Conservation (phyloP, 2,113 vertebrate genomes). For the Hemicordylus capensis region DNA sequence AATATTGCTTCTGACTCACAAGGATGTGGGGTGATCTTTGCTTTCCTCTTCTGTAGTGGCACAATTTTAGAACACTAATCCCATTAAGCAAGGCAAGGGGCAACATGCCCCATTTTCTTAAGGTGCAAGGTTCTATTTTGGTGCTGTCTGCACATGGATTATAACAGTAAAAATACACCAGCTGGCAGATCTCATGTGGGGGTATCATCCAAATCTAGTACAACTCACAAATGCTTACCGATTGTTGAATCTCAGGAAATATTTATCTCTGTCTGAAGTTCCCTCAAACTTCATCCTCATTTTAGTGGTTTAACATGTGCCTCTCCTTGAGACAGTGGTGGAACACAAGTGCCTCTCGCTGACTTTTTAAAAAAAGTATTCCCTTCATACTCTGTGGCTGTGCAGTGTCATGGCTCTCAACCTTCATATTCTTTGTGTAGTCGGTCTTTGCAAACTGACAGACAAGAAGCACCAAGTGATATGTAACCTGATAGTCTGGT, state of each 20-base stretch:
- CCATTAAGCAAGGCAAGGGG: background rate
- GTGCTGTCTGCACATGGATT: slow-evolving; percentile 6
- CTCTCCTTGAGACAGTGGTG: background rate
- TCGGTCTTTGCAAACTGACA: no score
- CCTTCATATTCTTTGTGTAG: no score
- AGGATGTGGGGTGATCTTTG: background rate
- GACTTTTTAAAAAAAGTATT: no score
- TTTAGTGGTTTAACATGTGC: background rate
- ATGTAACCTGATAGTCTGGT: no score
- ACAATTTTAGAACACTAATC: background rate
- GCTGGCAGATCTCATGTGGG: background rate
- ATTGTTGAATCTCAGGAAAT: background rate
- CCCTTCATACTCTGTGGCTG: no score
- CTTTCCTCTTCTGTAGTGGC: background rate
- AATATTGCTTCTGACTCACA: background rate
- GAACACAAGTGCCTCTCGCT: no score
- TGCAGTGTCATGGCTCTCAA: no score
- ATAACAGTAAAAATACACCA: slow-evolving; percentile 4
- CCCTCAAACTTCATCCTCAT: background rate
- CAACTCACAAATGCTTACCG: background rate
- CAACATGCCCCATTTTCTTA: background rate
- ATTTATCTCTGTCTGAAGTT: background rate
- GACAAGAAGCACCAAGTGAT: no score
- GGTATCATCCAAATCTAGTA: background rate
- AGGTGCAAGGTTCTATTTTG: slow-evolving; percentile 7